These are phyloP conservation scores for Hemitrygon akajei DNA, from an alignment of 2,797 vertebrate species.

Conservation along the genomic window DNA sequence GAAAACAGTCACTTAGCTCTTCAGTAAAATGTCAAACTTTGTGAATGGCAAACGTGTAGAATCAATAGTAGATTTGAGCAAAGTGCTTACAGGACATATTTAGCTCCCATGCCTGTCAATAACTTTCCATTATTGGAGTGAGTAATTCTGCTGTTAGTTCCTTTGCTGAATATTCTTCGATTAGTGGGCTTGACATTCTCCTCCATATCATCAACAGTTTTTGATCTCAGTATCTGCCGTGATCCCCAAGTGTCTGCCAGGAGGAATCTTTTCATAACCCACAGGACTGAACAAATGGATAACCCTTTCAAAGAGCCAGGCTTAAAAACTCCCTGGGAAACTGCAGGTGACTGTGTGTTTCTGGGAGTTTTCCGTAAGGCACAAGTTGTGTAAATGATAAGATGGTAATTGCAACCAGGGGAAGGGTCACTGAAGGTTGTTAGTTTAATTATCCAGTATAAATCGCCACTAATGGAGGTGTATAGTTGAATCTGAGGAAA, in stretches of 20 bases:
- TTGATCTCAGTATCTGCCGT: neutral
- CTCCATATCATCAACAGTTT: neutral
- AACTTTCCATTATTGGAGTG: neutral
- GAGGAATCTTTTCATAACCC: neutral
- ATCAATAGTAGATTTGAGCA: slow-evolving; percentile 20
- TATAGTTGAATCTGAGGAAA: no score
- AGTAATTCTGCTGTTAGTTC: neutral
- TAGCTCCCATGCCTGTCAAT: neutral
- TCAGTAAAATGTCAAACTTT: slow-evolving; percentile 15
- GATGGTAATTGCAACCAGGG: no score
- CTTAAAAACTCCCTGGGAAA: no score
- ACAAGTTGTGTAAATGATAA: no score
- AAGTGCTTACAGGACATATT: neutral
- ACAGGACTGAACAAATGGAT: neutral
- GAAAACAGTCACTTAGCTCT: neutral
- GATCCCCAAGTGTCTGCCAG: no score
- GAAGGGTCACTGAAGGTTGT: no score
- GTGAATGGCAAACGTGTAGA: neutral
- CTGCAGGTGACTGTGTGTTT: no score
- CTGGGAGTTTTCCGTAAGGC: no score
- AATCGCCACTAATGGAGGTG: no score
- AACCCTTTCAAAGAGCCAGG: neutral
- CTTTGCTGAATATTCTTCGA: neutral
- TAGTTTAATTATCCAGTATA: no score
- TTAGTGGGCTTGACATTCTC: neutral